phyloP scores from a whole-genome alignment of 2,888 invertebrate species.

The Agrochola lychnidis region DNA sequence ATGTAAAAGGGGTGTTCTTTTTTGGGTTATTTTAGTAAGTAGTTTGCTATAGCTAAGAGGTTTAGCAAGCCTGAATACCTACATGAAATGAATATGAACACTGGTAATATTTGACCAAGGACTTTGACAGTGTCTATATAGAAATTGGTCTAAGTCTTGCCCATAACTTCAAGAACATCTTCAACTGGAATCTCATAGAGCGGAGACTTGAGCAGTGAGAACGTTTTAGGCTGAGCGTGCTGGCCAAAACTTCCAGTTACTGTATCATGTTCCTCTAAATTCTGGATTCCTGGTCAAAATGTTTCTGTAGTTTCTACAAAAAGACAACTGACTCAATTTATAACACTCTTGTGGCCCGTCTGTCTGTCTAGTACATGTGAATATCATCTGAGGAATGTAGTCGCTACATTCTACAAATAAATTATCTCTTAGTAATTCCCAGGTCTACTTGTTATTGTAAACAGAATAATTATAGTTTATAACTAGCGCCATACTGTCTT shows the following conservation, averaged over 20 bases:
- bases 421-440: slow-evolving; percentile 40
- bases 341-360: not conserved
- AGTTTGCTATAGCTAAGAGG: not conserved
- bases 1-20: not conserved
- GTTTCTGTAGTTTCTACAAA: not conserved
- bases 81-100: too few relatives aligned
- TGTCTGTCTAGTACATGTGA: slow-evolving; percentile 17
- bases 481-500: slow-evolving; percentile 44
- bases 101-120: not conserved
- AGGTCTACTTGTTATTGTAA: slow-evolving; percentile 39
- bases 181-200: not conserved
- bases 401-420: not conserved
- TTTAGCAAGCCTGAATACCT: not conserved
- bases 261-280: not conserved
- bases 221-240: too few relatives aligned
- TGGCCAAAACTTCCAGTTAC: not conserved
- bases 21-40: not conserved
- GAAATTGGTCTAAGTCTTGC: too few relatives aligned
- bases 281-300: not conserved
- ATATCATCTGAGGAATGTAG: slow-evolving; percentile 40
- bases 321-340: not conserved
- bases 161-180: not conserved
- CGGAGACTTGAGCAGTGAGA: too few relatives aligned
- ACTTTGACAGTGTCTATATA: not conserved
- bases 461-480: slow-evolving; percentile 36